Evolutionary conservation across 2,113 vertebrate species (phyloP).

Genomic region (Nannobrachium achirus): DNA sequence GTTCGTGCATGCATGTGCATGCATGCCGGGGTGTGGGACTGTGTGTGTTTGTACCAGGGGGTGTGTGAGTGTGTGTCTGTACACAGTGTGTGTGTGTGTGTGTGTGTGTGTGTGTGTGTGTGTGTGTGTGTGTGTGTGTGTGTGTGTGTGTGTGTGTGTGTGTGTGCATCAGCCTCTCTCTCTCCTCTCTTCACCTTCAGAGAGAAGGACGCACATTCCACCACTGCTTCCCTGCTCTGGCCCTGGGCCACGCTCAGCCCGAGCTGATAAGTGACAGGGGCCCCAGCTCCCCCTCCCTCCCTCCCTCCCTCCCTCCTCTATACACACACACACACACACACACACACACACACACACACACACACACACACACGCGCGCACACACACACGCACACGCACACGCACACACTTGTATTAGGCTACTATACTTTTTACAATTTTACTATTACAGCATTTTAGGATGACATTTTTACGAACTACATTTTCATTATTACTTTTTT

Average conservation of each 20-base stretch:
- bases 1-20: constrained; percentile 16
- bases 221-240: constrained; percentile 78
- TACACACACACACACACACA: constrained; percentile 4
- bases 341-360: not conserved
- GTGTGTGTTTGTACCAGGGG: constrained; percentile 6
- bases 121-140: constrained; percentile 15
- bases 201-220: constrained; percentile 84
- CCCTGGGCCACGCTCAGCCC: constrained; percentile 82
- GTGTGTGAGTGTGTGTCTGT: constrained; percentile 27
- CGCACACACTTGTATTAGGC: no score
- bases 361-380: no score
- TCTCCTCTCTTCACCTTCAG: constrained; percentile 82
- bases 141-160: constrained; percentile 23
- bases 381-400: no score
- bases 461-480: no score
- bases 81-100: constrained; percentile 20
- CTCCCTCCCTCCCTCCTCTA: constrained; percentile 17
- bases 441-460: no score
- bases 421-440: no score
- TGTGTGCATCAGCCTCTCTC: constrained; percentile 48
- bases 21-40: constrained; percentile 11
- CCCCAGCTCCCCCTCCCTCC: constrained; percentile 59
- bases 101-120: constrained; percentile 26
- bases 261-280: constrained; percentile 86
- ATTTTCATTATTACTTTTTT: no score